Evolutionary conservation across 2,113 vertebrate species (phyloP).

Genomic region (Tragelaphus imberbis): DNA sequence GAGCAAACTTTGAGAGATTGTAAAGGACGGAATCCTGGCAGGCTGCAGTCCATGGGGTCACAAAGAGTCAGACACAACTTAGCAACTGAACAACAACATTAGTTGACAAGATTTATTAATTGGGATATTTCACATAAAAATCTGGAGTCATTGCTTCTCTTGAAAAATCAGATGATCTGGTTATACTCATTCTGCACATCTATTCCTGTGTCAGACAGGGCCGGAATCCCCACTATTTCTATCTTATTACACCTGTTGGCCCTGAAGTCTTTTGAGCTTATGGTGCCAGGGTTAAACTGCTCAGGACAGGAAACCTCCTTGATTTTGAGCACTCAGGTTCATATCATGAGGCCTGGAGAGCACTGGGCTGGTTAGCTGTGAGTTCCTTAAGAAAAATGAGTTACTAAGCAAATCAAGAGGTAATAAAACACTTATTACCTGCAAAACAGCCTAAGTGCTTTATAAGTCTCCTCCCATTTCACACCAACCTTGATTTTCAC

Average conservation of each 20-base stretch:
- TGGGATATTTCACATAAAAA: conserved; percentile 9
- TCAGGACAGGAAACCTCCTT: not conserved
- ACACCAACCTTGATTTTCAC: not conserved
- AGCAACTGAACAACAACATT: not conserved
- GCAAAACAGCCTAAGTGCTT: not conserved
- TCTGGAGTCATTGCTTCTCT: not conserved
- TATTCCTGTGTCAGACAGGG: not conserved
- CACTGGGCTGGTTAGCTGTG: not conserved
- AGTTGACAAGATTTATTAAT: not conserved
- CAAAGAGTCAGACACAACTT: not conserved
- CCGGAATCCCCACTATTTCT: not conserved
- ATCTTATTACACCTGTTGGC: not conserved
- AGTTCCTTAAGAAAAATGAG: conserved; percentile 33
- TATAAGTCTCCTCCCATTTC: not conserved
- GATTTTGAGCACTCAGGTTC: not conserved
- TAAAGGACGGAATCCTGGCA: not conserved
- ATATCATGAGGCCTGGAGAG: not conserved
- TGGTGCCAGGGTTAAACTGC: not conserved
- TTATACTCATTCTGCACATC: not conserved
- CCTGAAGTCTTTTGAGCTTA: not conserved
- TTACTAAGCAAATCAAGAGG: conserved; percentile 2
- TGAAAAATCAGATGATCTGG: not conserved
- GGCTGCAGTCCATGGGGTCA: not conserved
- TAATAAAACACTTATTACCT: not conserved
- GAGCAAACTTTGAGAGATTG: not conserved